phyloP scores from a whole-genome alignment of 2,888 invertebrate genomes.

The Alloplasta piceator region DNA sequence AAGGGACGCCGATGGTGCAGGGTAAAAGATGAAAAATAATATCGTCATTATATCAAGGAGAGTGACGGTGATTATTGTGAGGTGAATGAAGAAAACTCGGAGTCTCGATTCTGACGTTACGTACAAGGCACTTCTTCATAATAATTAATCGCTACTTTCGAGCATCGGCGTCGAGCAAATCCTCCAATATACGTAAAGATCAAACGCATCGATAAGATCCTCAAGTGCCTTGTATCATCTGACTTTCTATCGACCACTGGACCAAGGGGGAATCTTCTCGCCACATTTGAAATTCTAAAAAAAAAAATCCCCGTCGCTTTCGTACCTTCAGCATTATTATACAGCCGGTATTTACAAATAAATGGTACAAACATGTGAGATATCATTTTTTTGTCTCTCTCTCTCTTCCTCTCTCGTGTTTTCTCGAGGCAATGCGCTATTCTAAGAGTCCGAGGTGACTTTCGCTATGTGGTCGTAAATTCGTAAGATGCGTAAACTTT shows the following conservation, averaged over 20 bases:
- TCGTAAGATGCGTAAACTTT: conserved; percentile 52
- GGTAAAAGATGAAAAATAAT: conserved; percentile 2
- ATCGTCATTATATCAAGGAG: neutral
- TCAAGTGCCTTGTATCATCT: conserved; percentile 66
- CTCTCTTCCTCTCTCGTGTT: neutral
- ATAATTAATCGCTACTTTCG: conserved; percentile 7
- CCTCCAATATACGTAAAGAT: conserved; percentile 59
- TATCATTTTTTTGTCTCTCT: neutral
- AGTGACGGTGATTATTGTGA: neutral
- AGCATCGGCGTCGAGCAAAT: conserved; percentile 31
- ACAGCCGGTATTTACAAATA: conserved; percentile 35
- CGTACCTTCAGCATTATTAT: conserved; percentile 30
- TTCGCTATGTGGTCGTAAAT: conserved; percentile 58
- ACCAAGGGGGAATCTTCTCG: conserved; percentile 15
- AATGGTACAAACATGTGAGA: conserved; percentile 5
- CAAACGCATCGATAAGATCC: conserved; percentile 69
- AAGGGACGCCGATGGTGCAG: conserved; percentile 1
- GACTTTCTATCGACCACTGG: conserved; percentile 53
- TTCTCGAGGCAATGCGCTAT: conserved; percentile 7
- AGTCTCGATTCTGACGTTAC: conserved; percentile 15
- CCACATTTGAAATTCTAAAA: conserved; percentile 27
- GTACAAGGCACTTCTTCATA: conserved; percentile 39
- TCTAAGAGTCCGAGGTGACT: conserved; percentile 37
- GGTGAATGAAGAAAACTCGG: neutral
- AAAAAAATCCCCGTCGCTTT: conserved; percentile 37